Conservation (phyloP, 2,888 invertebrate genomes). For the Ellobium chinense region DNA sequence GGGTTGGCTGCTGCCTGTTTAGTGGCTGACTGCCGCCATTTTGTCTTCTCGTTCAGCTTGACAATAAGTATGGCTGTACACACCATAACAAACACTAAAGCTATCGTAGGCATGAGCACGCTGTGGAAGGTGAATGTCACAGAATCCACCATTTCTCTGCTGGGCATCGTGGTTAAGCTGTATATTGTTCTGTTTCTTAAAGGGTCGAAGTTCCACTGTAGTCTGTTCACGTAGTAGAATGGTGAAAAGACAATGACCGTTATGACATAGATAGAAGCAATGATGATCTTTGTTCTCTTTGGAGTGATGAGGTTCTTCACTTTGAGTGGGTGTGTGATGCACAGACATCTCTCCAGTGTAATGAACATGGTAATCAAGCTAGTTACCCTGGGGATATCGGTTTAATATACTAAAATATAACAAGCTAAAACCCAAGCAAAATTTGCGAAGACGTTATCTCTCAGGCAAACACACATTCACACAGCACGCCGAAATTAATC, state of each 20-base stretch:
- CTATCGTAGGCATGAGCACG: neutral
- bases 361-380: conserved; percentile 3
- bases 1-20: neutral
- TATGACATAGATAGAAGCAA: neutral
- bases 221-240: conserved; percentile 11
- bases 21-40: neutral
- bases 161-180: neutral
- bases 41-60: conserved; percentile 2
- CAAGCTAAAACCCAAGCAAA: too few relatives aligned
- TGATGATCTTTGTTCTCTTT: conserved; percentile 12
- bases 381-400: conserved; percentile 24
- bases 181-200: neutral
- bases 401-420: too few relatives aligned
- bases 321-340: conserved; percentile 18
- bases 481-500: too few relatives aligned
- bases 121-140: neutral
- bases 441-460: too few relatives aligned
- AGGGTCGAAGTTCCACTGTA: neutral
- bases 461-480: too few relatives aligned
- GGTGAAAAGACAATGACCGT: neutral
- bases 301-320: conserved; percentile 17
- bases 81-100: neutral
- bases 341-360: conserved; percentile 18
- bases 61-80: conserved; percentile 3
- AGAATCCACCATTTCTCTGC: neutral